These are phyloP conservation scores for Erebia epiphron DNA, from an alignment of 2,888 invertebrate species.

Conservation along the genomic window DNA sequence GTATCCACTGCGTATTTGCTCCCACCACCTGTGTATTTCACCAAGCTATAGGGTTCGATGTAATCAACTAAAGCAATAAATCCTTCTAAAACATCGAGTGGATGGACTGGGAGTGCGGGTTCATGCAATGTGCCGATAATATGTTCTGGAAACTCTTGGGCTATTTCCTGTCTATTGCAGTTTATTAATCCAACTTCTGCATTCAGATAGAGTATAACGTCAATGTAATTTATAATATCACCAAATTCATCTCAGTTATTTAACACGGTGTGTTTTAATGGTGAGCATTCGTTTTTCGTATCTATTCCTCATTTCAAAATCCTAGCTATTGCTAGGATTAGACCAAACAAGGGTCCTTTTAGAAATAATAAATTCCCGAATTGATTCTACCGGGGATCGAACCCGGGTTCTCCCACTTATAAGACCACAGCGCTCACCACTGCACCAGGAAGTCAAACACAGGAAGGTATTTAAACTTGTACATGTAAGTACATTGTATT, in stretches of 20 bases:
- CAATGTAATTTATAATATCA: constrained; percentile 13
- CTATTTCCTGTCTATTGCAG: constrained; percentile 19
- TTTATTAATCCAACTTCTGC: constrained; percentile 8
- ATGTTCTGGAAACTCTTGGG: constrained; percentile 27
- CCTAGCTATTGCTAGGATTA: too few relatives aligned
- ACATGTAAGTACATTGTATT: neutral
- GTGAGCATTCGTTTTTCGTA: neutral
- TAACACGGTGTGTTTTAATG: neutral
- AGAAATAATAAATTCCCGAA: too few relatives aligned
- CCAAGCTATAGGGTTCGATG: constrained; percentile 48
- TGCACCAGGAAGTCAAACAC: too few relatives aligned
- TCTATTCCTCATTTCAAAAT: neutral
- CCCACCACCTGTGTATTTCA: constrained; percentile 45
- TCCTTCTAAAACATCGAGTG: constrained; percentile 42
- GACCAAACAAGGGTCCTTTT: too few relatives aligned
- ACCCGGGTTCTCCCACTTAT: too few relatives aligned
- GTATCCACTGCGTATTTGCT: constrained; percentile 41
- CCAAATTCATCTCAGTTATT: neutral
- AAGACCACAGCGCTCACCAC: too few relatives aligned
- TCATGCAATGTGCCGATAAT: constrained; percentile 43
- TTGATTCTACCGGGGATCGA: too few relatives aligned
- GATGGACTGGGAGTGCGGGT: constrained; percentile 40
- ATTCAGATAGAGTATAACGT: neutral
- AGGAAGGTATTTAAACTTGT: too few relatives aligned
- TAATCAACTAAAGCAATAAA: constrained; percentile 53